A percentile compares a stretch with the other conserved stretches of the same genome.
phyloP scores from a whole-genome alignment of 2,888 invertebrate genomes.

The Dolichomitus sp. region DNA sequence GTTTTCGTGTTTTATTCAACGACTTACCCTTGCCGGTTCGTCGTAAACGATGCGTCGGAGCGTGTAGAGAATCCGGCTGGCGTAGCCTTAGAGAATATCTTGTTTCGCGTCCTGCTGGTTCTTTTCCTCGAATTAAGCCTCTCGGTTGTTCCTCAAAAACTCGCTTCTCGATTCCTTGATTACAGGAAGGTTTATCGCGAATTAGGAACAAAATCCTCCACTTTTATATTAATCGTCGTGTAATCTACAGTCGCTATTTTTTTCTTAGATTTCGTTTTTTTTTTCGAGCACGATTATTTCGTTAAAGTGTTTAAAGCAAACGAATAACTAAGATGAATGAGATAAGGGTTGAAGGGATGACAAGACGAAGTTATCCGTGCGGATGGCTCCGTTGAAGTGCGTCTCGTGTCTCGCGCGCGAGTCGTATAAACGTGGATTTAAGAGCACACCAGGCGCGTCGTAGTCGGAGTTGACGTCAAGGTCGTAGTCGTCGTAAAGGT shows the following conservation, averaged over 20 bases:
- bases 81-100: neutral
- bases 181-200: conserved; percentile 62
- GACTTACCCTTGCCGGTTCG: conserved; percentile 42
- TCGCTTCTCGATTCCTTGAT: conserved; percentile 63
- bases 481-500: conserved; percentile 13
- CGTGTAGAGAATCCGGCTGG: neutral
- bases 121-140: neutral
- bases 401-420: conserved; percentile 61
- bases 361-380: conserved; percentile 14
- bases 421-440: conserved; percentile 54
- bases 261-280: neutral
- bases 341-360: neutral
- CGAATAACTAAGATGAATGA: neutral
- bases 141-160: conserved; percentile 27
- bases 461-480: conserved; percentile 39
- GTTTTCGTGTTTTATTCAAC: neutral
- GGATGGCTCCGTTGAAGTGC: conserved; percentile 55
- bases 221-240: conserved; percentile 49
- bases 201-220: conserved; percentile 65
- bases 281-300: neutral
- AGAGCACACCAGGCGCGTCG: conserved; percentile 31
- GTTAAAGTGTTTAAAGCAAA: conserved; percentile 4
- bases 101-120: conserved; percentile 3
- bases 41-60: conserved; percentile 30
- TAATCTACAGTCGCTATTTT: neutral